Base-by-base conservation (phyloP, 2,113 vertebrate species). In the Eptatretus burgeri region DNA sequence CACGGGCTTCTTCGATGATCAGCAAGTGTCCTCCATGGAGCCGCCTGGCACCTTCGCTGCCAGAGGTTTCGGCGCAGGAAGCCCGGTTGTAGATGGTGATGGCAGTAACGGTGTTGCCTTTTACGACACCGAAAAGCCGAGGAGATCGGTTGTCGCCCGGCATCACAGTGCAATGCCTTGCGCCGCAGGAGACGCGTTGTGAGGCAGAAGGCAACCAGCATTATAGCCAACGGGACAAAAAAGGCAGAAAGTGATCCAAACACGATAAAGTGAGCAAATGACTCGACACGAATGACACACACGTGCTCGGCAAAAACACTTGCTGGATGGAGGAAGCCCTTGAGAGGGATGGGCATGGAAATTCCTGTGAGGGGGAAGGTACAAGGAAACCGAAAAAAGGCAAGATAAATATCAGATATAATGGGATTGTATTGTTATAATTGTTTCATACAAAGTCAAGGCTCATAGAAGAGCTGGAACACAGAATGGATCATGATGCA, bases 191-290 rank as follows among this genome's bases (percentile, higher is more conserved):
- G 80, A 10, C 76, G 82, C 64, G 88, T 93, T 5, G 91, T 98
- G 53, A 98, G 81, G 51, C 95, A 75, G 62, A 94, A 91, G 68
- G 83, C 93, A 67, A 91, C 76, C 66, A 98, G 77, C 91, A 98
- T 98, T 71, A 98, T 86, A 1, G 77, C 69, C 2, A 98, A 77
- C n/a, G 91, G 91, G 20, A 79, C 74, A 67, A 98, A 98, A 74
- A 98, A 98, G 1, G 88, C 75, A 10, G 79, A 79, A 73, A 93
- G 68, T 5, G 91, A 98, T 49, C 88, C 91, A 0, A 81, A 94
- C 51, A 88, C 78, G 70, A 88, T 98, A 71, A 98, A 98, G 51
- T 81, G 75, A 19, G 16, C 16, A 19, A 60, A 60, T 10, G 53
- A n/a, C 5, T 82, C 80, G 0, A 78, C 74, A 51, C 68, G 83